Conservation (phyloP, 2,888 invertebrate species). For the Poecilobothrus nobilitatus region DNA sequence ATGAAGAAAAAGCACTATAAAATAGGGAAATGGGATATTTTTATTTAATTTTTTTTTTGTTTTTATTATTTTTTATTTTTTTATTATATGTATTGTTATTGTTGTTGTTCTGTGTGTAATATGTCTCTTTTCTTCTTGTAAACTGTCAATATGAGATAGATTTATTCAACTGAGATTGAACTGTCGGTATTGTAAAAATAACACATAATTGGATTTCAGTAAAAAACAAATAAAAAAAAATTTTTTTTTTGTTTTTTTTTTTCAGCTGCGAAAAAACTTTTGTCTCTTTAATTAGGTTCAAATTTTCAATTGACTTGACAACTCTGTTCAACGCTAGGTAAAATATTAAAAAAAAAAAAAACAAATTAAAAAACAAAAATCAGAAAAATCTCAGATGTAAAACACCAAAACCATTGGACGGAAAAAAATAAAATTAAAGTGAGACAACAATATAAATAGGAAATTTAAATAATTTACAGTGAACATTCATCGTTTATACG, state of each 20-base stretch:
- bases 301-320: not conserved
- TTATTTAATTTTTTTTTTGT: not conserved
- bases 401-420: no score
- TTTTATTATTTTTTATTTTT: not conserved
- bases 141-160: constrained; percentile 3
- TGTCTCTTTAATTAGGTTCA: no score
- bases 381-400: no score
- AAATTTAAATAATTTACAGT: not conserved
- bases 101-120: not conserved
- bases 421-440: no score
- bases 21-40: constrained; percentile 1
- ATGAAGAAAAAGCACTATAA: not conserved
- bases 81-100: not conserved
- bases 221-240: not conserved
- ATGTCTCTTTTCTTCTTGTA: not conserved
- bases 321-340: not conserved
- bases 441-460: not conserved
- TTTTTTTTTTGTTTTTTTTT: not conserved
- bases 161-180: not conserved
- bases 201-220: not conserved
- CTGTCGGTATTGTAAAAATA: constrained; percentile 1
- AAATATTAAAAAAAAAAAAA: no score
- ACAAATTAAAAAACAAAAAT: no score
- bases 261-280: no score
- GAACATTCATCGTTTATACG: no score